A percentile compares a stretch with the other conserved stretches of the same genome.
Evolutionary conservation across 2,888 invertebrate genomes (phyloP).

Genomic region (Agrotis clavis): DNA sequence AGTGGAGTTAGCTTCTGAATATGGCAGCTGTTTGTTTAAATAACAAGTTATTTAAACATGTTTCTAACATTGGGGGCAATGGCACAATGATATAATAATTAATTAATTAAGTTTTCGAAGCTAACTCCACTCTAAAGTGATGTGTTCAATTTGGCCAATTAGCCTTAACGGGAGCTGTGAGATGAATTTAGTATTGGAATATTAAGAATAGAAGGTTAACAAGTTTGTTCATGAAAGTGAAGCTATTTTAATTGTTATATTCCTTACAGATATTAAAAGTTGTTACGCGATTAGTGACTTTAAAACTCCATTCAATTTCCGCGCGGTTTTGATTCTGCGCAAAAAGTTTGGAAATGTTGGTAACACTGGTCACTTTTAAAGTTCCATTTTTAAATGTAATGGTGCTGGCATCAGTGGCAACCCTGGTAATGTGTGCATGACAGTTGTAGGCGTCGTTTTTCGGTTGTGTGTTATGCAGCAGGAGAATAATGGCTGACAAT

Average conservation of each 20-base stretch:
- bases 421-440: conserved; percentile 63
- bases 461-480: conserved; percentile 81
- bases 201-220: conserved; percentile 65
- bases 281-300: conserved; percentile 45
- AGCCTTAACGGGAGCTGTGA: conserved; percentile 90
- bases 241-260: conserved; percentile 62
- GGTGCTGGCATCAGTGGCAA: conserved; percentile 55
- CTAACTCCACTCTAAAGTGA: conserved; percentile 67
- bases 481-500: conserved; percentile 90
- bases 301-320: neutral
- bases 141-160: conserved; percentile 87
- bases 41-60: neutral
- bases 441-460: conserved; percentile 52
- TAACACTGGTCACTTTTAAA: conserved; percentile 29
- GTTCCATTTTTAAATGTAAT: conserved; percentile 21
- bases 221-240: conserved; percentile 55
- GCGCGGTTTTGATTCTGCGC: conserved; percentile 12
- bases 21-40: conserved; percentile 18
- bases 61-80: neutral
- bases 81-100: neutral
- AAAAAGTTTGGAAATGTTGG: neutral
- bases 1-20: conserved; percentile 58
- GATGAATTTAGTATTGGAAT: conserved; percentile 80
- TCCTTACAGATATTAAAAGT: conserved; percentile 57
- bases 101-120: conserved; percentile 42